Evolutionary conservation across 2,888 invertebrate species (phyloP), one percentile per base, ranked within the genome.

Genomic region (Urechis unicinctus): DNA sequence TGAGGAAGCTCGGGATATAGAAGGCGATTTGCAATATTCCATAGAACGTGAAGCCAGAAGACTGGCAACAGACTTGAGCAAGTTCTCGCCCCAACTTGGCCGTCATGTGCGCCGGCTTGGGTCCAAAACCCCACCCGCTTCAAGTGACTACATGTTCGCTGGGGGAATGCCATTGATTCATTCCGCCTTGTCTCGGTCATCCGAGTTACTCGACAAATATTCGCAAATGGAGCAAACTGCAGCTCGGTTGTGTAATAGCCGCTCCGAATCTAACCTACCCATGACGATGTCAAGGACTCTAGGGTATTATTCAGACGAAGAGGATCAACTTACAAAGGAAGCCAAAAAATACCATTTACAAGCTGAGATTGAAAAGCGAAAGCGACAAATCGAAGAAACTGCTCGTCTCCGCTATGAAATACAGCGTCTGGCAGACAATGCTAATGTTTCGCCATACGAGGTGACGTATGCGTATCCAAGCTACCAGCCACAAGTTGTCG

Each of bases 301-400:
- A 17, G 41, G 42, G 13, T 67, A 64, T 53, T 55, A 57, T 53
- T 61, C 66, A 0, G 74, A 71, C 46, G 81, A 82, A 50, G 82
- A 83, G 56, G 83, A 83, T 60, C 73, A 79, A 48, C 66, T 81
- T 60, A 79, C 78, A 24, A 72, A 83, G 44, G 84, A 85, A 64
- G 81, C 82, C 65, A 82, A 83, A 67, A 82, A 83, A 68, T 78
- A 81, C 42, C 79, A 82, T 62, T 80, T 85, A 56, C 83, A 83
- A 63, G 82, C 82, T 45, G 85, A 85, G 69, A 83, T 85, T 58
- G 83, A 83, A 13, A 76, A 82, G 52, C 74, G 85, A n/a, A 79
- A 83, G 46, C 81, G 81, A 63, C 82, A 84, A 65, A 80, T 85
- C 57, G 83, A 83, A 63, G 82, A 83, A 62, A 81, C 82, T 58